Evolutionary conservation across 2,888 invertebrate genomes (phyloP).

Genomic region (Yponomeuta sedellus): DNA sequence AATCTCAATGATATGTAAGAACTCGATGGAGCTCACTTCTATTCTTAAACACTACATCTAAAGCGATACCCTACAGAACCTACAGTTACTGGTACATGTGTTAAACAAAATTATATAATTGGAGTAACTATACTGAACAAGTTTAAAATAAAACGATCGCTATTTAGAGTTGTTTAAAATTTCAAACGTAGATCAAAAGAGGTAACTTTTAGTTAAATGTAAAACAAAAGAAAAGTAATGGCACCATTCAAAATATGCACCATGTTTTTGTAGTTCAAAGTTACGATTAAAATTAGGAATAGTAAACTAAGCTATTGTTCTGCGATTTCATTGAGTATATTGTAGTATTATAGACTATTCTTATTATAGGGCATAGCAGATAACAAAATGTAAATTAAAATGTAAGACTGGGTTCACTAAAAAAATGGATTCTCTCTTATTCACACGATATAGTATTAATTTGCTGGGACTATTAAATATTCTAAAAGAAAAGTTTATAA

Average conservation of each 20-base stretch:
- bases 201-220: conserved; percentile 59
- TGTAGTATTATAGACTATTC: background rate
- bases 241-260: conserved; percentile 67
- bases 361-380: background rate
- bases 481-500: conserved; percentile 1
- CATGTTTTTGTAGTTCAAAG: conserved; percentile 27
- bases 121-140: conserved; percentile 6
- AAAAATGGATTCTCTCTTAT: background rate
- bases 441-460: conserved; percentile 9
- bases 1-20: conserved; percentile 75
- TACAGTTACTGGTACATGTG: conserved; percentile 45
- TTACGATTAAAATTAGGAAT: conserved; percentile 2
- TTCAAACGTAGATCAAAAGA: conserved; percentile 23
- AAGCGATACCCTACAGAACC: conserved; percentile 59
- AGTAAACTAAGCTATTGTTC: conserved; percentile 7
- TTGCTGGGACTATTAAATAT: conserved; percentile 1
- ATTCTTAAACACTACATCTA: conserved; percentile 65
- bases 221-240: conserved; percentile 68
- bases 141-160: conserved; percentile 20
- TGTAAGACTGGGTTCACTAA: background rate
- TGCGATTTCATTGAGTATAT: conserved; percentile 13
- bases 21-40: conserved; percentile 69
- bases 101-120: conserved; percentile 34
- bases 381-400: background rate
- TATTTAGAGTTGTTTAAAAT: background rate